Evolutionary conservation across 2,113 vertebrate genomes (phyloP).

Genomic region (Neogobius melanostomus): DNA sequence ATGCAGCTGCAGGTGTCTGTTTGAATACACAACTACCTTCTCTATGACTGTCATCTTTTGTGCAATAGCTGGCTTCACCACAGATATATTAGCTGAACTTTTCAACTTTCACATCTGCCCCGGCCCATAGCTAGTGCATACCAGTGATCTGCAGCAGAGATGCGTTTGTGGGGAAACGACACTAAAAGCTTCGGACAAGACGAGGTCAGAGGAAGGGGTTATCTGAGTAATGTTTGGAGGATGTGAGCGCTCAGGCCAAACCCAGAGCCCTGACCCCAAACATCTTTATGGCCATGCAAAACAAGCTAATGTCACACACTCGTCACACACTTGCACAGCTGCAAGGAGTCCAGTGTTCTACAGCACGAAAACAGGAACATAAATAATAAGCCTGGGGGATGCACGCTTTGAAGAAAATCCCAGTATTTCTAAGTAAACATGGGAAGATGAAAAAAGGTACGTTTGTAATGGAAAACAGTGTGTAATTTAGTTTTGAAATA

Average conservation of each 20-base stretch:
- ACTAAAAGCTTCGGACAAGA: slow-evolving; percentile 53
- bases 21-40: background rate
- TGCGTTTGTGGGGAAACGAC: slow-evolving; percentile 10
- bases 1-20: background rate
- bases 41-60: slow-evolving; percentile 5
- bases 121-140: slow-evolving; percentile 17
- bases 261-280: slow-evolving; percentile 41
- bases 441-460: no score
- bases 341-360: background rate
- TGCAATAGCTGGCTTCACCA: slow-evolving; percentile 19
- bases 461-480: no score
- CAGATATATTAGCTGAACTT: slow-evolving; percentile 49
- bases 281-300: slow-evolving; percentile 26
- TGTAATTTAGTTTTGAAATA: no score
- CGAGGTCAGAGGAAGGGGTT: slow-evolving; percentile 42
- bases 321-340: slow-evolving; percentile 19
- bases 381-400: background rate
- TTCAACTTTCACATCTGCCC: slow-evolving; percentile 46
- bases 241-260: slow-evolving; percentile 35
- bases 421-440: no score
- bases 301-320: slow-evolving; percentile 32
- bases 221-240: slow-evolving; percentile 58
- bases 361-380: background rate
- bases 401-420: no score
- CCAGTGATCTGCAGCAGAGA: slow-evolving; percentile 29